Evolutionary conservation across 2,797 vertebrate genomes (phyloP).

Genomic region (Muraenolepis orangiensis): DNA sequence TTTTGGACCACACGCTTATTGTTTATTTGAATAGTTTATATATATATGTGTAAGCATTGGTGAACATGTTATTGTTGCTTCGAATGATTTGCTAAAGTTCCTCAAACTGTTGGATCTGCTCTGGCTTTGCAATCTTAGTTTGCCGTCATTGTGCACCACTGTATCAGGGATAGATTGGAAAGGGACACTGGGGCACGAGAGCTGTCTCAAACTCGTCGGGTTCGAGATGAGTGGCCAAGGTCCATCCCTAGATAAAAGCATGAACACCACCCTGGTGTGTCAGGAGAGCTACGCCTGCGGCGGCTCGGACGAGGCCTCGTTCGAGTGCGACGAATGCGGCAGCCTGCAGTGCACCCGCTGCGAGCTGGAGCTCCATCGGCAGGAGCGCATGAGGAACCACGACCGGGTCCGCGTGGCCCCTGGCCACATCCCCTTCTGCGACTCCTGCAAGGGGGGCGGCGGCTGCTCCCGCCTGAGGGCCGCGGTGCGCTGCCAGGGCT

Average conservation of each 20-base stretch:
- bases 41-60: background rate
- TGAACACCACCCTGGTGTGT: constrained; percentile 79
- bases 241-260: constrained; percentile 76
- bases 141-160: too few species aligned
- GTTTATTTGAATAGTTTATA: background rate
- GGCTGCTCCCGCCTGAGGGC: constrained; percentile 77
- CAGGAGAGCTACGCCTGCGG: constrained; percentile 97
- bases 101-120: background rate
- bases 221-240: constrained; percentile 82
- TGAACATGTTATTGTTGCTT: constrained; percentile 11
- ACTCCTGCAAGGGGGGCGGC: constrained; percentile 85
- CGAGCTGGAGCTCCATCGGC: constrained; percentile 90
- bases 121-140: constrained; percentile 4
- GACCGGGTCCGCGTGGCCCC: constrained; percentile 86
- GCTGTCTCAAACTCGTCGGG: constrained; percentile 17
- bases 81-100: background rate
- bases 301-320: constrained; percentile 88
- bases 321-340: constrained; percentile 95
- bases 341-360: constrained; percentile 91
- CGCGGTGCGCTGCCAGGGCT: constrained; percentile 89
- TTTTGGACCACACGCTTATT: background rate
- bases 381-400: constrained; percentile 88
- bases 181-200: background rate
- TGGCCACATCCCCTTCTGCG: constrained; percentile 89
- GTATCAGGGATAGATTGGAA: too few species aligned